Conservation (phyloP, 2,797 vertebrate species). For the Poecile montanus region DNA sequence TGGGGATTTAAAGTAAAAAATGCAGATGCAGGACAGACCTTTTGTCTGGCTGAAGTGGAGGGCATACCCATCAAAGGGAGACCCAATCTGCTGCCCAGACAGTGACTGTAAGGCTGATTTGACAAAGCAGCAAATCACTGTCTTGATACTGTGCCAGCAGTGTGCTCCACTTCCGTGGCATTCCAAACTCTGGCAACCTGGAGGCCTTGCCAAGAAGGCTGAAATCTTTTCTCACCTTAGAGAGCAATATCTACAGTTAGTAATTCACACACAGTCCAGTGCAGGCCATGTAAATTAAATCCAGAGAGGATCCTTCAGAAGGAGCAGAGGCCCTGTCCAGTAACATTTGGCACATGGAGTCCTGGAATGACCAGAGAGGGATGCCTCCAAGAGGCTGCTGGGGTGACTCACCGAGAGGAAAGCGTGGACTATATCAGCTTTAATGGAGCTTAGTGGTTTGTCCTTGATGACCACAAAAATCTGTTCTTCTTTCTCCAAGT, state of each 20-base stretch:
- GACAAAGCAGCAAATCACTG: neutral
- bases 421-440: conserved; percentile 97
- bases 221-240: neutral
- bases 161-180: neutral
- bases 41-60: neutral
- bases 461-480: conserved; percentile 98
- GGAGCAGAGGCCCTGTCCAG: neutral
- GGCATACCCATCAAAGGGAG: neutral
- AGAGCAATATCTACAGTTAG: neutral
- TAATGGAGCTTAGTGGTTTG: conserved; percentile 98
- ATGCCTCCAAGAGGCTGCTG: neutral
- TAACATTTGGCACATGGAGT: neutral
- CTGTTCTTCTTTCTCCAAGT: conserved; percentile 98
- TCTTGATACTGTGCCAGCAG: neutral
- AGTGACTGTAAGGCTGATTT: neutral
- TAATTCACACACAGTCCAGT: neutral
- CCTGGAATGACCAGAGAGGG: neutral
- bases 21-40: neutral
- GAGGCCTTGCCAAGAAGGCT: neutral
- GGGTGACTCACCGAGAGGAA: conserved; percentile 91
- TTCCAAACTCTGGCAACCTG: neutral
- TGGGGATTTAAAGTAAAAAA: neutral
- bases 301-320: neutral
- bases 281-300: neutral
- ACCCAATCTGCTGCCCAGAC: neutral